These are phyloP conservation scores for Clusia tigrina DNA, from an alignment of 2,888 invertebrate genomes.

Conservation along the genomic window DNA sequence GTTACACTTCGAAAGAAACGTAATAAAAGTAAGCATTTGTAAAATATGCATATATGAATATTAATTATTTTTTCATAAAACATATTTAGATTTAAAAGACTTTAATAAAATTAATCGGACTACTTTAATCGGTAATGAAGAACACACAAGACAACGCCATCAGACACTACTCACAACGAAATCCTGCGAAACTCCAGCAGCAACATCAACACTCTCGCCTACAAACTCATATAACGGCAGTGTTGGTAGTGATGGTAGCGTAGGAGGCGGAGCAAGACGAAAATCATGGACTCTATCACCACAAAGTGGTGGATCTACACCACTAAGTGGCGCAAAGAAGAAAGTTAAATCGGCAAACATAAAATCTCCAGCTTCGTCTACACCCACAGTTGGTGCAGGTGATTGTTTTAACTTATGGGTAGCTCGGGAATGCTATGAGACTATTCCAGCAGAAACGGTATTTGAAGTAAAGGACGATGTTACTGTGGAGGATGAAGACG, in stretches of 20 bases:
- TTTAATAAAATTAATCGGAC: constrained; percentile 43
- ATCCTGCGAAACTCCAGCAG: constrained; percentile 50
- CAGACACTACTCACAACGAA: constrained; percentile 52
- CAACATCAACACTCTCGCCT: constrained; percentile 46
- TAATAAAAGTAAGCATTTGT: constrained; percentile 41
- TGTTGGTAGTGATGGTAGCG: constrained; percentile 55
- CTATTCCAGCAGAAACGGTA: constrained; percentile 61
- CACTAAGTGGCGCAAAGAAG: constrained; percentile 71
- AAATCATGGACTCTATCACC: constrained; percentile 59
- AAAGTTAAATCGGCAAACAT: constrained; percentile 67
- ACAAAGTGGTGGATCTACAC: constrained; percentile 49
- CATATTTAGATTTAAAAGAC: constrained; percentile 42
- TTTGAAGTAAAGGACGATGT: constrained; percentile 47
- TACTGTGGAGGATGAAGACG: constrained; percentile 46
- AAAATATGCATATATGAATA: background rate
- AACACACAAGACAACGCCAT: constrained; percentile 39
- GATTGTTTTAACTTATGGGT: constrained; percentile 61
- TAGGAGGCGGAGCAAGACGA: constrained; percentile 56
- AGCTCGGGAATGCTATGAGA: constrained; percentile 62
- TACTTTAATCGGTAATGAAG: background rate
- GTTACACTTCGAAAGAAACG: constrained; percentile 30
- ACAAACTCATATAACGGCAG: constrained; percentile 57
- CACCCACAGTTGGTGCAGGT: constrained; percentile 39
- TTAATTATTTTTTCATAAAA: background rate
- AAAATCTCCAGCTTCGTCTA: constrained; percentile 65